Evolutionary conservation across 2,888 invertebrate genomes (phyloP), one percentile per base, ranked within the genome.

Genomic region (Fragum fragum): DNA sequence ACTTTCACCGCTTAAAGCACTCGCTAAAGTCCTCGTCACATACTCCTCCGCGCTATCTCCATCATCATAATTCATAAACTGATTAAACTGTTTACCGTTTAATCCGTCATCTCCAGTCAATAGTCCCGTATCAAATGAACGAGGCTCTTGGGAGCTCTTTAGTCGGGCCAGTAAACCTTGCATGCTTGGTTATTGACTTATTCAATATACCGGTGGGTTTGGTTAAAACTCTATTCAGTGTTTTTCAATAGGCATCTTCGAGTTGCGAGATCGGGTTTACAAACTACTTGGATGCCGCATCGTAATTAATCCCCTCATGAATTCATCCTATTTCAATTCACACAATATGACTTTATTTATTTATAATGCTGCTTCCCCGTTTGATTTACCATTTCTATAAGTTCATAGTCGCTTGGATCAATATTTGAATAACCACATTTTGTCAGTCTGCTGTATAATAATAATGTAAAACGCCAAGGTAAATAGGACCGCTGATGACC

Each of bases 81-180:
- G 59, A 5, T 53, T 57, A 23, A 57, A 23, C 36, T 39, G 47
- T 57, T 72, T 75, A 47, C 53, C 55, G 5, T 29, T 52, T 55
- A 66, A 72, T 69, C 55, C 74, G 32, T 72, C 66, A 57, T 57
- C 53, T 2, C 26, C 52, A 28, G 66, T 72, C 47, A 66, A 28
- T 57, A 72, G 36, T 72, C 16, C 55, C 18, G 74, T 70, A 47
- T 73, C 70, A 29, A n/a, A 52, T 69, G 69, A 61, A 23, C 26
- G 29, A 47, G 70, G 53, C 47, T 71, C 74, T 14, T 29, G 39
- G 0, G 70, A 36, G 39, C 66, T 39, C 70, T 78, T 81, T 36
- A 81, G 36, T 47, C 81, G 63, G 53, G 77, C 79, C 63, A 80
- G 69, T 76, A 77, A 69, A 80, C 74, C 63, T 53, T 83, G 79